Base-by-base conservation (phyloP, 1,140 invertebrate species). In the Nymphalis io region DNA sequence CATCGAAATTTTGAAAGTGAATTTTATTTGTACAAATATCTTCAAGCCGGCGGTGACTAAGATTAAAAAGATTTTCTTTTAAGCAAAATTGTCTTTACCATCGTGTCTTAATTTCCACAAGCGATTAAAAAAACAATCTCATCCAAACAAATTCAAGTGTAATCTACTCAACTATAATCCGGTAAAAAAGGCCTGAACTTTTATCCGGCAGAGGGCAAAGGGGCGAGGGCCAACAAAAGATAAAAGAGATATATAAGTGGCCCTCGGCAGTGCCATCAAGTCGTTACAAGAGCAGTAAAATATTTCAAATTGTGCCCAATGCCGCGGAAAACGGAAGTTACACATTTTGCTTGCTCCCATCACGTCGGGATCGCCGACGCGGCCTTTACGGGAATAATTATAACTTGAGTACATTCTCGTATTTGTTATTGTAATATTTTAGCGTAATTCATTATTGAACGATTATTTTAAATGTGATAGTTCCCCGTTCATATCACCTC, bases 171-270 rank as follows among this genome's bases (percentile, higher is more conserved):
- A 73, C 74, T 78, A 76, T 74, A 73, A 73, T 74, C 70, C 70
- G 62, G 60, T 72, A 69, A 75, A 85, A 89, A 88, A 85, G 87
- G 80, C 69, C 71, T 75, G 70, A 75, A 81, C 78, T 85, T 78
- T 86, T 83, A 82, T 82, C 81, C 82, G 76, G 60, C 76, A 70
- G 80, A 88, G 82, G 87, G 83, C 82, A 84, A 81, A 81, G 78
- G 80, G 85, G 83, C 77, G 81, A 82, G 83, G 81, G 81, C 82
- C 78, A 83, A 88, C 88, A 87, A 89, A 85, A 89, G 87, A 91
- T 91, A 91, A 89, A 90, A 88, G 87, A 89, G 89, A 91, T 89
- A 89, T 91, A 91, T 87, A 91, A 91, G 89, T 91, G 84, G 89
- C 89, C 88, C 87, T 89, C 83, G 81, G 83, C 84, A 85, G 81